Percentiles rank a stretch among this genome's conserved stretches.
Conservation (phyloP, 2,888 invertebrate species). For the Mycogona germanica region DNA sequence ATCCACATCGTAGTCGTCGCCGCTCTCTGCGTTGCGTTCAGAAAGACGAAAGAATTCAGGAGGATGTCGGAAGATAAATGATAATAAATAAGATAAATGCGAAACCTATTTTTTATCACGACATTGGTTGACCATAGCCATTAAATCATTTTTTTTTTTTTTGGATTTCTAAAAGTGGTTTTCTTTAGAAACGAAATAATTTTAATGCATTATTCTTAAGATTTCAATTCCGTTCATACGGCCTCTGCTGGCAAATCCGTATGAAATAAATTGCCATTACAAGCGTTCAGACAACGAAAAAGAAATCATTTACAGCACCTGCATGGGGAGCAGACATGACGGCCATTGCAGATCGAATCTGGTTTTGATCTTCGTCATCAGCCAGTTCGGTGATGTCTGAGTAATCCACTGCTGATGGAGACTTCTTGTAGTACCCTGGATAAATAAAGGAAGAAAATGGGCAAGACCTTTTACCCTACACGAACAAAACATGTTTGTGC, state of each 20-base stretch:
- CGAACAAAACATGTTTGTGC: no score
- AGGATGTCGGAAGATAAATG: neutral
- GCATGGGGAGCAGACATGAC: constrained; percentile 6
- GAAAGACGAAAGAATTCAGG: neutral
- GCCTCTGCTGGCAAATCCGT: no score
- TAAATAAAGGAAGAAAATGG: neutral
- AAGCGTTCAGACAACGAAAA: no score
- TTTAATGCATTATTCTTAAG: no score
- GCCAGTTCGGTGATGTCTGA: constrained; percentile 89
- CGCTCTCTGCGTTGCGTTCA: constrained; percentile 18
- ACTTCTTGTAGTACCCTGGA: constrained; percentile 36
- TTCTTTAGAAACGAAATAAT: no score
- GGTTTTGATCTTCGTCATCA: constrained; percentile 47
- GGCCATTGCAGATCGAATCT: constrained; percentile 14
- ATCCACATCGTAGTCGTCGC: constrained; percentile 47
- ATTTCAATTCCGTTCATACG: no score
- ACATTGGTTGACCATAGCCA: neutral
- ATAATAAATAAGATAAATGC: neutral
- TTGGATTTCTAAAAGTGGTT: no score
- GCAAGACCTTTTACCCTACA: no score
- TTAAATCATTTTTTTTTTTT: no score
- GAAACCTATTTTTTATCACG: neutral
- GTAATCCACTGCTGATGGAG: constrained; percentile 73
- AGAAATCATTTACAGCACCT: neutral
- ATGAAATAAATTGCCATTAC: no score